Conservation (phyloP, 2,113 vertebrate genomes). For the Thermophis baileyi region DNA sequence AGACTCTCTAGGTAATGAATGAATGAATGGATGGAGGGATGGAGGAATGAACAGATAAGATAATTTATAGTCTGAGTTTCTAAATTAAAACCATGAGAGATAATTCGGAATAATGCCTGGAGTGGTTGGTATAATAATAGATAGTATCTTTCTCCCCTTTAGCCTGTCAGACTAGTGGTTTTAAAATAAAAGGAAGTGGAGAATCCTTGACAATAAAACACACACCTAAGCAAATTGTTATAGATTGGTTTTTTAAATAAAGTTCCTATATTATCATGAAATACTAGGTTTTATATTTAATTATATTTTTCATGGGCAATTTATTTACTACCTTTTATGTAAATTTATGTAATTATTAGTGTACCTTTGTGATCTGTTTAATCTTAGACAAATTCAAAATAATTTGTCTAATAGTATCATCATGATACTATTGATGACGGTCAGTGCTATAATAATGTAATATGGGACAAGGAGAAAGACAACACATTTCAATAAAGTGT, state of each 20-base stretch:
- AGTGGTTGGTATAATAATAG: background rate
- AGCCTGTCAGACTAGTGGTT: background rate
- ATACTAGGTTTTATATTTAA: background rate
- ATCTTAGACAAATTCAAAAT: background rate
- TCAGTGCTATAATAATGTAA: background rate
- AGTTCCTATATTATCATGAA: background rate
- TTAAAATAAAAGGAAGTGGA: background rate
- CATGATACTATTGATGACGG: background rate
- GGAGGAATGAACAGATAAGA: background rate
- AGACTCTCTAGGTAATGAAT: background rate
- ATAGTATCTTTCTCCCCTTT: background rate
- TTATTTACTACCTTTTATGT: background rate
- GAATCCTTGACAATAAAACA: background rate
- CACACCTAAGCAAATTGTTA: background rate
- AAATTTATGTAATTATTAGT: background rate
- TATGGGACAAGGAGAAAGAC: background rate
- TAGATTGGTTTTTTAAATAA: background rate
- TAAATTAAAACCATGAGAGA: background rate
- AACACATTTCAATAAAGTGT: background rate
- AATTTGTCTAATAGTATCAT: background rate
- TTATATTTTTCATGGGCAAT: background rate
- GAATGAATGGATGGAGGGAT: background rate
- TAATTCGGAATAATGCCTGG: background rate
- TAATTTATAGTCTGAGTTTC: background rate
- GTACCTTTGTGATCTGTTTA: background rate